Percentiles rank a stretch among this genome's conserved stretches.
phyloP scores from a whole-genome alignment of 2,888 invertebrate species.

The Polydrusus pterygomalis region DNA sequence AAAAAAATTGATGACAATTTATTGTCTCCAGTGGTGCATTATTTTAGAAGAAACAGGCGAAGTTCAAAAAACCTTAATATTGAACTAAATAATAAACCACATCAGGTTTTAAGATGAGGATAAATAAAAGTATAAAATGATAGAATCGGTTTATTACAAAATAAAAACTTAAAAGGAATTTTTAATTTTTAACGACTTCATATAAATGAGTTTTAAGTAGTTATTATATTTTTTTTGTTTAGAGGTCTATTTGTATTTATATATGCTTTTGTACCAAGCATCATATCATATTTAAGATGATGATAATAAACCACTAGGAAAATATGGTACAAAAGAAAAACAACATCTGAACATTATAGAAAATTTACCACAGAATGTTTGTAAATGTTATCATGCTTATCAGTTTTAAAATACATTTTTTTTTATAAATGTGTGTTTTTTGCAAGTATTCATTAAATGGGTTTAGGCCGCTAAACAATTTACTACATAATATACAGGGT shows the following conservation, averaged over 20 bases:
- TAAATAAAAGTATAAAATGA: neutral
- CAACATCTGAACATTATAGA: too few species aligned
- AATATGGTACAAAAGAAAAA: too few species aligned
- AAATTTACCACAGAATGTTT: too few species aligned
- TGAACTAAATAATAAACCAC: conserved; percentile 20
- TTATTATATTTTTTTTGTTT: neutral
- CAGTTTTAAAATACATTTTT: conserved; percentile 2
- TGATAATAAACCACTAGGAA: too few species aligned
- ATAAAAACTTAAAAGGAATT: neutral
- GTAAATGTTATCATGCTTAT: neutral
- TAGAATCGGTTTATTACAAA: neutral
- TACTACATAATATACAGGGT: too few species aligned
- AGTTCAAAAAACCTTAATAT: neutral
- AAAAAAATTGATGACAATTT: conserved; percentile 21
- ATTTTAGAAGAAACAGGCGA: conserved; percentile 4
- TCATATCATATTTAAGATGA: too few species aligned
- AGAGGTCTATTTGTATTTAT: too few species aligned
- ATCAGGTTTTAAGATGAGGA: conserved; percentile 6
- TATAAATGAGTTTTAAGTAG: neutral
- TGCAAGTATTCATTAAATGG: too few species aligned
- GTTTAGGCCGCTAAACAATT: too few species aligned
- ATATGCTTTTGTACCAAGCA: too few species aligned
- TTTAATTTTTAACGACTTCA: neutral
- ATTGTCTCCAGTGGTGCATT: conserved; percentile 26
- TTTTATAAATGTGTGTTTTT: neutral